phyloP scores from a whole-genome alignment of 2,888 invertebrate species.

The Isotomurus palustris region DNA sequence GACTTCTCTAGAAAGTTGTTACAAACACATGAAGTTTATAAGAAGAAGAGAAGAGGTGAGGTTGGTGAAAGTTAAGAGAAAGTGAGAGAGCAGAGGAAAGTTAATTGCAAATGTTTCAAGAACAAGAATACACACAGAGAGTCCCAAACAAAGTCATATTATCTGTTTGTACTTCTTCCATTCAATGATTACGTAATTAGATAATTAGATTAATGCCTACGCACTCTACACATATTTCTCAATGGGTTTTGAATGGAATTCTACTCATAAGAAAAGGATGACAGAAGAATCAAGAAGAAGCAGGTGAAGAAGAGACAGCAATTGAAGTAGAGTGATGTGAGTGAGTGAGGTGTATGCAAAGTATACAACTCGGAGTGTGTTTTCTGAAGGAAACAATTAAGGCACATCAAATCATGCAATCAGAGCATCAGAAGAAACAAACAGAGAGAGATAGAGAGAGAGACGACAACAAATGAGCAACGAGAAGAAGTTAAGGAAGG shows the following conservation, averaged over 20 bases:
- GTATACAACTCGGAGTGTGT: no score
- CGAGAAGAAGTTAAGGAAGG: no score
- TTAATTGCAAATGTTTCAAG: no score
- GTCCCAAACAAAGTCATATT: constrained; percentile 5
- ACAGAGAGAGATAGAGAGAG: background rate
- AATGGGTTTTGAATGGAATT: no score
- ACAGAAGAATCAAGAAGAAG: background rate
- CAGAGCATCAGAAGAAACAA: background rate
- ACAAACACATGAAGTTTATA: background rate
- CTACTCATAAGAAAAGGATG: background rate
- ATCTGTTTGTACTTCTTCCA: background rate
- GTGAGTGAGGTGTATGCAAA: no score
- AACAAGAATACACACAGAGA: background rate
- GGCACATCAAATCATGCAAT: no score
- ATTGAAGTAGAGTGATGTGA: background rate
- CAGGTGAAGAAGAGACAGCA: background rate
- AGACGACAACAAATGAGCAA: background rate
- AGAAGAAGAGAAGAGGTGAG: background rate
- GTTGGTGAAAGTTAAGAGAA: constrained; percentile 26
- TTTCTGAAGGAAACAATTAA: no score
- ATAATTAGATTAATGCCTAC: no score
- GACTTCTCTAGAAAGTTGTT: no score
- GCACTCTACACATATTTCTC: no score
- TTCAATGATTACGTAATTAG: no score
- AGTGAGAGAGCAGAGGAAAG: constrained; percentile 25